Percentiles rank a stretch among this genome's conserved stretches.
phyloP scores from a whole-genome alignment of 2,113 vertebrate species.

The Equus przewalskii region DNA sequence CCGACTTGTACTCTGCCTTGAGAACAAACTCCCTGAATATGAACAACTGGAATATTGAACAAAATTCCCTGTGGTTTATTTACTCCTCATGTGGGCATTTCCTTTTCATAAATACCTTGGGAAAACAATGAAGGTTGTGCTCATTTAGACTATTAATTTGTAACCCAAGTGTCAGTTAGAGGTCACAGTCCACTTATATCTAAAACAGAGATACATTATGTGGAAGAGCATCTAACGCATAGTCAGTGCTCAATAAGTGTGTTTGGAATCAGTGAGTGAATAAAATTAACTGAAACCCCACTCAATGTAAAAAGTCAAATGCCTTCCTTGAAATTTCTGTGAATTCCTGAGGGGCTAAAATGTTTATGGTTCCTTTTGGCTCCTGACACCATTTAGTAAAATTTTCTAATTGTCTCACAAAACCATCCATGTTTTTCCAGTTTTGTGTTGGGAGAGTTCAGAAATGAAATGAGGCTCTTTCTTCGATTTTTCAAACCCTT shows the following conservation, averaged over 20 bases:
- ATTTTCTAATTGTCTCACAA: neutral
- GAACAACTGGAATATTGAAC: neutral
- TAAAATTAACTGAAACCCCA: neutral
- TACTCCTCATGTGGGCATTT: rapidly evolving
- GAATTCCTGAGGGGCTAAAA: neutral
- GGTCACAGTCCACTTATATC: neutral
- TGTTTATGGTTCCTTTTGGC: neutral
- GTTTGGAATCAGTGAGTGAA: neutral
- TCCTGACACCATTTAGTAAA: neutral
- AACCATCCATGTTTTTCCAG: neutral
- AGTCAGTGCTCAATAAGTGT: rapidly evolving
- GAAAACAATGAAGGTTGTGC: neutral
- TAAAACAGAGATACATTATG: rapidly evolving
- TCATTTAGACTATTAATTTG: neutral
- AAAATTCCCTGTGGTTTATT: neutral
- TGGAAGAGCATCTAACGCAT: rapidly evolving
- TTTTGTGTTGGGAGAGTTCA: neutral
- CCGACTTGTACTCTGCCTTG: too few relatives aligned
- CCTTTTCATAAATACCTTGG: neutral
- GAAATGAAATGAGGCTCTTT: neutral
- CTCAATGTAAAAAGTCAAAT: neutral
- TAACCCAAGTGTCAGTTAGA: rapidly evolving
- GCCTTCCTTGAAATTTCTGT: neutral
- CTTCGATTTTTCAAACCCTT: neutral
- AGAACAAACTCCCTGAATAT: neutral